A percentile compares a stretch with the other conserved stretches of the same genome.
Conservation (phyloP, 2,113 vertebrate species). For the Leucoraja erinaceus region DNA sequence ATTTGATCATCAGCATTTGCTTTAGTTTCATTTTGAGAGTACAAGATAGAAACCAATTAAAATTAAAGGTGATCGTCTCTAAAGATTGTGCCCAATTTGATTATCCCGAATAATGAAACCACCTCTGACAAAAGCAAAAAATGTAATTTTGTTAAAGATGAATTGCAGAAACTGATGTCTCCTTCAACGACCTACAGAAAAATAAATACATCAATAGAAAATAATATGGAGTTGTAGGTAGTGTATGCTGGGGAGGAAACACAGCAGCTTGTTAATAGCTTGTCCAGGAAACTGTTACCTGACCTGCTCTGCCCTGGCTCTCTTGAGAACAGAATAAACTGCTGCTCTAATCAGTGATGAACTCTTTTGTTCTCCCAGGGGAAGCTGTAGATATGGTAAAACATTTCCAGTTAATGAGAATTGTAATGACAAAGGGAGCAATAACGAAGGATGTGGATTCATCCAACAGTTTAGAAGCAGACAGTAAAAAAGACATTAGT, state of each 20-base stretch:
- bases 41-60: too few relatives aligned
- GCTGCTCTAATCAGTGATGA: slow-evolving; percentile 31
- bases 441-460: not conserved
- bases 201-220: slow-evolving; percentile 33
- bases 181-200: not conserved
- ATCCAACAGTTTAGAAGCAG: not conserved
- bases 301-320: slow-evolving; percentile 25
- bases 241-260: not conserved
- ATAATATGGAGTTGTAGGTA: not conserved
- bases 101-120: not conserved
- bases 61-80: too few relatives aligned
- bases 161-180: not conserved
- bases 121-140: not conserved
- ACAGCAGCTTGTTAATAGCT: slow-evolving; percentile 24
- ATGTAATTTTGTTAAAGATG: not conserved
- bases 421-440: slow-evolving; percentile 1
- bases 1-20: too few relatives aligned
- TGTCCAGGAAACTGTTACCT: slow-evolving; percentile 31
- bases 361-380: not conserved
- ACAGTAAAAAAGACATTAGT: not conserved
- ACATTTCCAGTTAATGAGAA: slow-evolving; percentile 30
- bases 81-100: too few relatives aligned
- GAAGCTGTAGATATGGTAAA: slow-evolving; percentile 17
- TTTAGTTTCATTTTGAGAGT: too few relatives aligned
- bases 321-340: slow-evolving; percentile 35